phyloP scores from a whole-genome alignment of 2,888 invertebrate species.

The Polylopha cassiicola region DNA sequence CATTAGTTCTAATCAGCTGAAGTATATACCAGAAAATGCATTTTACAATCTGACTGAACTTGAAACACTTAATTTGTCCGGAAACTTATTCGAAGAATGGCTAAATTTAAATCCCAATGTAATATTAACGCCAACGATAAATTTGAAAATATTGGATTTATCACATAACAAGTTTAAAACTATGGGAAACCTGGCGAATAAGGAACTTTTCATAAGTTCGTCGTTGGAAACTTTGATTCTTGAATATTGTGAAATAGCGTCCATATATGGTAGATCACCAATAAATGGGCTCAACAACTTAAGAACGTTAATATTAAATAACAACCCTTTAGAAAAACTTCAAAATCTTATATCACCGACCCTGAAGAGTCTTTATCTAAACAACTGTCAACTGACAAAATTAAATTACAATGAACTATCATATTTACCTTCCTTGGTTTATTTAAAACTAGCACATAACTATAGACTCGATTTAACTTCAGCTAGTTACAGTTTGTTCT shows the following conservation, averaged over 20 bases:
- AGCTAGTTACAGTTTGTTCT: constrained; percentile 56
- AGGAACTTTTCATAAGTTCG: constrained; percentile 75
- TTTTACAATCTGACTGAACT: constrained; percentile 75
- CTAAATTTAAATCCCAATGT: constrained; percentile 72
- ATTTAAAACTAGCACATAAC: constrained; percentile 80
- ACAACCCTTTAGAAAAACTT: constrained; percentile 70
- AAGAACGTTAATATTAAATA: constrained; percentile 70
- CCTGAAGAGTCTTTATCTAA: constrained; percentile 74
- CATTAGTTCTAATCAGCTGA: constrained; percentile 71
- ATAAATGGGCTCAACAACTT: constrained; percentile 72
- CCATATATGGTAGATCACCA: constrained; percentile 69
- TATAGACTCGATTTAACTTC: constrained; percentile 70
- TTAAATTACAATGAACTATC: constrained; percentile 73
- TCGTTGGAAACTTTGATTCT: constrained; percentile 78
- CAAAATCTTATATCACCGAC: constrained; percentile 69
- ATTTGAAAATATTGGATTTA: constrained; percentile 78
- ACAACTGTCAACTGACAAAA: constrained; percentile 73
- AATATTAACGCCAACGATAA: constrained; percentile 64
- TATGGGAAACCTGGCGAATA: constrained; percentile 67
- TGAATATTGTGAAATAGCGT: constrained; percentile 78
- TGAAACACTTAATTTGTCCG: constrained; percentile 78
- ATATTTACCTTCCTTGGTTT: constrained; percentile 77
- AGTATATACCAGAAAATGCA: constrained; percentile 61
- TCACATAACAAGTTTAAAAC: constrained; percentile 78
- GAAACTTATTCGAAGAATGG: constrained; percentile 80